Evolutionary conservation across 2,888 invertebrate genomes (phyloP), one percentile per base, ranked within the genome.

Genomic region (Stictocephala bisonia): DNA sequence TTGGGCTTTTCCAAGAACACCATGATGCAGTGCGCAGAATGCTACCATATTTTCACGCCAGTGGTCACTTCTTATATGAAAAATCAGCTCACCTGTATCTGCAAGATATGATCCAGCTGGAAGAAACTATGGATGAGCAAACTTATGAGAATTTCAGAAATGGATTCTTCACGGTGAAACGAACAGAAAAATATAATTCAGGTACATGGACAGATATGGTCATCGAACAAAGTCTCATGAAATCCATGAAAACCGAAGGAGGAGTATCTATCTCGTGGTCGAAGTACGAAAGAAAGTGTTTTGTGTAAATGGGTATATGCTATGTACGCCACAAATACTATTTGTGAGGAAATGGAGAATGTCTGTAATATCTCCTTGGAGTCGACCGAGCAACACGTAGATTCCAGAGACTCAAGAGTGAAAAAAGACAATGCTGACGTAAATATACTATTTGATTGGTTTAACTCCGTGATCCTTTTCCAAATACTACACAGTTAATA

Each of bases 351-450:
- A 35, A 35, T 35, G 40, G 40, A 35, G 40, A 11, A 7, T 7
- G 7, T 35, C 9, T 35, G 35, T 7, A 9, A 35, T 35, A 11
- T 35, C 35, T 44, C 44, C 11, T 44, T 44, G 3, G 44, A n/a
- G 18, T 15, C 44, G n/a, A 44, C 44, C n/a, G 44, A 44, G 44
- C 44, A 44, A 44, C n/a, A n/a, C n/a, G n/a, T n/a, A n/a, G n/a
- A n/a, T n/a, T n/a, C n/a, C n/a, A n/a, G n/a, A n/a, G n/a, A n/a
- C n/a, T n/a, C n/a, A n/a, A n/a, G n/a, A n/a, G n/a, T n/a, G n/a
- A n/a, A n/a, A n/a, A n/a, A n/a, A n/a, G n/a, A n/a, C n/a, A n/a
- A n/a, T n/a, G n/a, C n/a, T n/a, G n/a, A n/a, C n/a, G n/a, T n/a
- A n/a, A n/a, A n/a, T n/a, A n/a, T n/a, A n/a, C n/a, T n/a, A n/a